phyloP scores from a whole-genome alignment of 2,888 invertebrate species.

The Sisyra terminalis region DNA sequence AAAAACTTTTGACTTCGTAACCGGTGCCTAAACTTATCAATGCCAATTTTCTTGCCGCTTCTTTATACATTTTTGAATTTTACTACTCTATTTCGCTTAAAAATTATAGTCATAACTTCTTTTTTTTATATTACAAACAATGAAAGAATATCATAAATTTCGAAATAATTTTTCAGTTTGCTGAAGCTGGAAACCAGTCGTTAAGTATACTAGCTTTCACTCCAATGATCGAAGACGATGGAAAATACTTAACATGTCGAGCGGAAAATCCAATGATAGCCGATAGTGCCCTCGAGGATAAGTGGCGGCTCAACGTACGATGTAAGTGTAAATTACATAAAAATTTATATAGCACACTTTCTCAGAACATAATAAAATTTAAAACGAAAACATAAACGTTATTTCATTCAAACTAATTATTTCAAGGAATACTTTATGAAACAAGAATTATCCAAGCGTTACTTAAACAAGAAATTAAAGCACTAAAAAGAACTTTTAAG shows the following conservation, averaged over 20 bases:
- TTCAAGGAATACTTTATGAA: neutral
- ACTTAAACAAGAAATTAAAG: too few relatives aligned
- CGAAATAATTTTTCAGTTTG: slow-evolving; percentile 39
- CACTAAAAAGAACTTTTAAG: too few relatives aligned
- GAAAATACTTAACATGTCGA: slow-evolving; percentile 75
- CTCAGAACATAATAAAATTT: neutral
- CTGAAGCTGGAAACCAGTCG: slow-evolving; percentile 66
- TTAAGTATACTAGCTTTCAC: slow-evolving; percentile 69
- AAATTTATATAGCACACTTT: neutral
- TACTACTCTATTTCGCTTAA: too few relatives aligned
- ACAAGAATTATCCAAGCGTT: too few relatives aligned
- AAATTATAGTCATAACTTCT: too few relatives aligned
- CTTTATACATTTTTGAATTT: too few relatives aligned
- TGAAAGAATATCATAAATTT: too few relatives aligned
- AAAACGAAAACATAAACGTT: neutral
- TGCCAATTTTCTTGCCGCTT: too few relatives aligned
- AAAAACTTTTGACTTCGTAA: too few relatives aligned
- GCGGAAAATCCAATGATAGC: slow-evolving; percentile 75
- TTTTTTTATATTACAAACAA: too few relatives aligned
- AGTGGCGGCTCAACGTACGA: slow-evolving; percentile 74
- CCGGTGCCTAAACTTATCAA: too few relatives aligned
- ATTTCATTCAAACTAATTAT: neutral
- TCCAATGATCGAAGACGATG: slow-evolving; percentile 75
- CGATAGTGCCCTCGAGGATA: slow-evolving; percentile 70
- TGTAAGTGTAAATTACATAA: slow-evolving; percentile 68